These are phyloP conservation scores for Melolontha melolontha DNA, from an alignment of 2,888 invertebrate species.

Conservation along the genomic window DNA sequence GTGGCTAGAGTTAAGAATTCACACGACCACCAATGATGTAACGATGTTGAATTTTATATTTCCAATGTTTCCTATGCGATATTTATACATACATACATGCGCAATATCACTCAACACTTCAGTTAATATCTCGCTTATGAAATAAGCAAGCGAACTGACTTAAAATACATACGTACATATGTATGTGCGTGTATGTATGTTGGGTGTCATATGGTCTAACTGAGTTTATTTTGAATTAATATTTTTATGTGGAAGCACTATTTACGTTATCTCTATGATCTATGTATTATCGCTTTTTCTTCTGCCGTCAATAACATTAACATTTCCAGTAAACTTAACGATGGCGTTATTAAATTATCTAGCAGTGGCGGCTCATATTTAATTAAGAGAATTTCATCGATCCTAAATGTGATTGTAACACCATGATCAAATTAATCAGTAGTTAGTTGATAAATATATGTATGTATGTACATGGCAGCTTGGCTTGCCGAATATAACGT, in stretches of 20 bases:
- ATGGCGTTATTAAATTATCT: neutral
- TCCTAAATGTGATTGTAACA: no score
- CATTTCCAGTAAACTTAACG: slow-evolving; percentile 4
- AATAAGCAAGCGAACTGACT: slow-evolving; percentile 48
- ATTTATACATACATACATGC: slow-evolving; percentile 43
- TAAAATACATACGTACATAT: slow-evolving; percentile 43
- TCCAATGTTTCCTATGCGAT: slow-evolving; percentile 42
- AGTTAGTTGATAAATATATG: no score
- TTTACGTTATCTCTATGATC: slow-evolving; percentile 47
- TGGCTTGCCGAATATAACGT: no score
- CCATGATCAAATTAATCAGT: no score
- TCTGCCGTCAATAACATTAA: slow-evolving; percentile 25
- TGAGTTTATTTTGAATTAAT: slow-evolving; percentile 54
- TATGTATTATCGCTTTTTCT: slow-evolving; percentile 46
- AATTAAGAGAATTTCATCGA: slow-evolving; percentile 8
- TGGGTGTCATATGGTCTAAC: slow-evolving; percentile 50
- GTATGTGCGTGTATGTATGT: slow-evolving; percentile 39
- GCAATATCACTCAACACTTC: slow-evolving; percentile 50
- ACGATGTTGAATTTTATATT: slow-evolving; percentile 40
- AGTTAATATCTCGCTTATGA: slow-evolving; percentile 50
- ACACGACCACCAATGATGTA: slow-evolving; percentile 43
- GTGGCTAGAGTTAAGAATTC: slow-evolving; percentile 23
- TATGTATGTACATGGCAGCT: no score
- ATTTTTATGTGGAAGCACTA: slow-evolving; percentile 50
- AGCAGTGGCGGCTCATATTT: slow-evolving; percentile 17